Conservation (phyloP, 2,888 invertebrate species). For the Orthosia incerta region DNA sequence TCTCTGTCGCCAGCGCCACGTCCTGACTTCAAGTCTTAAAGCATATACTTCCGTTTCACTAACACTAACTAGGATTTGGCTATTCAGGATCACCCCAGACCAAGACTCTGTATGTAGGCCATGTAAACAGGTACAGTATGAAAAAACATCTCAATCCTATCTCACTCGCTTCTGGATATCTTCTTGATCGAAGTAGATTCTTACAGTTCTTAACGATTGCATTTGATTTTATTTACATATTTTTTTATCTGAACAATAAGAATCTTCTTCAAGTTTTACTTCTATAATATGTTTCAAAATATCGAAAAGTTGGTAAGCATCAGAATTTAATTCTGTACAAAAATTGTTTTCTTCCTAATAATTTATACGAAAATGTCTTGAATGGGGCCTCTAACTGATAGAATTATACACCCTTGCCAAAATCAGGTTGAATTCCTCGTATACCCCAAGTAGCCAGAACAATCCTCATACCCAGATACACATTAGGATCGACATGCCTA, state of each 20-base stretch:
- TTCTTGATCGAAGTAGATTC: constrained; percentile 60
- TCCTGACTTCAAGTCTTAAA: constrained; percentile 67
- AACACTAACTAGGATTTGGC: constrained; percentile 78
- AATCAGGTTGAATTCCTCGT: constrained; percentile 87
- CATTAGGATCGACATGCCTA: constrained; percentile 80
- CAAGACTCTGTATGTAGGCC: constrained; percentile 78
- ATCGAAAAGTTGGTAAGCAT: constrained; percentile 54
- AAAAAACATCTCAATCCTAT: constrained; percentile 61
- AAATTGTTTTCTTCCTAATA: constrained; percentile 57
- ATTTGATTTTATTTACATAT: constrained; percentile 63
- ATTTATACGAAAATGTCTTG: constrained; percentile 49
- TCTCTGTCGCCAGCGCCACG: constrained; percentile 54
- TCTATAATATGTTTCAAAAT: constrained; percentile 52
- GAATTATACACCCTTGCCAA: constrained; percentile 83
- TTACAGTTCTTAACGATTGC: constrained; percentile 40
- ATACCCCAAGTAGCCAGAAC: constrained; percentile 87
- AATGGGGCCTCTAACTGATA: constrained; percentile 63
- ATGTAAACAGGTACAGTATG: constrained; percentile 75
- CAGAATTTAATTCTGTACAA: constrained; percentile 70
- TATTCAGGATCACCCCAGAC: constrained; percentile 74
- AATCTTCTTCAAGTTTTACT: constrained; percentile 56
- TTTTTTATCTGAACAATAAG: constrained; percentile 46
- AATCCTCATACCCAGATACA: constrained; percentile 87
- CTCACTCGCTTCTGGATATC: constrained; percentile 73
- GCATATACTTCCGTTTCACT: constrained; percentile 71